phyloP scores from a whole-genome alignment of 2,113 vertebrate genomes.

The Dunckerocampus dactyliophorus region DNA sequence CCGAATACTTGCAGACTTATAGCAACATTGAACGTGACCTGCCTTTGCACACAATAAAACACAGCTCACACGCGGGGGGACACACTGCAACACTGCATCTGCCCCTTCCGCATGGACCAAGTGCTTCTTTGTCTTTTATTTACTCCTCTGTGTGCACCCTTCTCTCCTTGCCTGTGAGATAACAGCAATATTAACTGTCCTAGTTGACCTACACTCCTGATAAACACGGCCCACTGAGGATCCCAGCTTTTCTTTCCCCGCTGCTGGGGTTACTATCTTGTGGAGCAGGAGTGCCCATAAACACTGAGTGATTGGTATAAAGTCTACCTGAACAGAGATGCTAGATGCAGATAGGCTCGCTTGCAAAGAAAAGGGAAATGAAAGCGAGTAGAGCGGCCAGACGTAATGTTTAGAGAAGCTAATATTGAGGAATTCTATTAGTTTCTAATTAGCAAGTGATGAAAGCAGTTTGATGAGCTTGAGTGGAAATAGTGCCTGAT shows the following conservation, averaged over 20 bases:
- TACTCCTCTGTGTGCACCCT: slow-evolving; percentile 8
- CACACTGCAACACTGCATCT: slow-evolving; percentile 41
- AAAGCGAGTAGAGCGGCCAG: slow-evolving; percentile 26
- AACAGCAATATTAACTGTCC: slow-evolving; percentile 71
- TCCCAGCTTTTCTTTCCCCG: slow-evolving; percentile 45
- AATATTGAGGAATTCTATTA: slow-evolving; percentile 64
- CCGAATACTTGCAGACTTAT: slow-evolving; percentile 62
- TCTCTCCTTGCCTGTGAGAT: slow-evolving; percentile 51
- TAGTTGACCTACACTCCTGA: slow-evolving; percentile 66
- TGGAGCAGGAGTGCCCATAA: slow-evolving; percentile 46
- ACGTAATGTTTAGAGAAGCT: slow-evolving; percentile 55
- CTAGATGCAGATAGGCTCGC: slow-evolving; percentile 21
- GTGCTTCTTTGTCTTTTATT: slow-evolving; percentile 7
- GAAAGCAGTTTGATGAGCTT: slow-evolving; percentile 63
- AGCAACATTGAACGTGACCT: slow-evolving; percentile 62
- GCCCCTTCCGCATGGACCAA: slow-evolving; percentile 31
- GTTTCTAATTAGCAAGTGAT: slow-evolving; percentile 63
- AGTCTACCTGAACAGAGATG: slow-evolving; percentile 39
- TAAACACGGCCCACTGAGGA: slow-evolving; percentile 61
- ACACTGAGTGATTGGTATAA: slow-evolving; percentile 42
- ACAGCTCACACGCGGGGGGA: slow-evolving; percentile 8
- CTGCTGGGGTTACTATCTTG: slow-evolving; percentile 55
- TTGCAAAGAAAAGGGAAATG: slow-evolving; percentile 9
- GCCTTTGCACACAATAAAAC: slow-evolving; percentile 55
- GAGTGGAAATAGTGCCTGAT: slow-evolving; percentile 52